Percentiles rank a stretch among this genome's conserved stretches.
Conservation (phyloP, 2,888 invertebrate species). For the Ganaspis brasiliensis region DNA sequence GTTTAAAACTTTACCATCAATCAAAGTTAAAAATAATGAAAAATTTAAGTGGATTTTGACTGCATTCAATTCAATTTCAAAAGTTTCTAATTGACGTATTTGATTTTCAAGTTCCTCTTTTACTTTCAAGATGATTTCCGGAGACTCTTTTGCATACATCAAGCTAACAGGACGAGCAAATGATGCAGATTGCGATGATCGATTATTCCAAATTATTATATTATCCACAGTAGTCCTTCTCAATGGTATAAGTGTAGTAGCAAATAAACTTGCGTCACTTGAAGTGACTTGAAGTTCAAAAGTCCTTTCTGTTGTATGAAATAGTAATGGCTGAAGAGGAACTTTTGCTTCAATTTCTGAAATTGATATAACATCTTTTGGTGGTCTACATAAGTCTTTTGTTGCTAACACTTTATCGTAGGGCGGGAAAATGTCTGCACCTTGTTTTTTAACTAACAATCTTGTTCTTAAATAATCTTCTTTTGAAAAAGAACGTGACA, state of each 20-base stretch:
- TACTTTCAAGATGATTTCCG: background rate
- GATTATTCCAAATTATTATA: background rate
- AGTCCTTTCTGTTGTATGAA: background rate
- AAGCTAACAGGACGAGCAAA: background rate
- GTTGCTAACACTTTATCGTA: conserved; percentile 14
- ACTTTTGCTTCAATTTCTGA: conserved; percentile 26
- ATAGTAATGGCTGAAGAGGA: conserved; percentile 36
- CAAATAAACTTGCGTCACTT: conserved; percentile 31
- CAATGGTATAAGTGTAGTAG: background rate
- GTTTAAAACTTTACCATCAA: too few relatives aligned
- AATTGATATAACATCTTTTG: conserved; percentile 23
- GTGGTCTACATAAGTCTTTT: conserved; percentile 21
- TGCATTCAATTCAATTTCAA: background rate
- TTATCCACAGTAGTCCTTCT: background rate
- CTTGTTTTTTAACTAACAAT: conserved; percentile 11
- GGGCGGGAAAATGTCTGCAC: conserved; percentile 37
- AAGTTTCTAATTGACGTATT: background rate
- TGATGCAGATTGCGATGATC: background rate
- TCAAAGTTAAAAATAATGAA: too few relatives aligned
- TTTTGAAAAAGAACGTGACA: conserved; percentile 29
- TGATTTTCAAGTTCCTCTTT: background rate
- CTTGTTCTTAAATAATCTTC: conserved; percentile 29
- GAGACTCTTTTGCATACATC: background rate
- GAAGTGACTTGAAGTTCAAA: background rate
- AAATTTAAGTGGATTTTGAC: background rate